These are phyloP conservation scores for Dendroctonus valens DNA, from an alignment of 1,140 invertebrate species.

Conservation along the genomic window DNA sequence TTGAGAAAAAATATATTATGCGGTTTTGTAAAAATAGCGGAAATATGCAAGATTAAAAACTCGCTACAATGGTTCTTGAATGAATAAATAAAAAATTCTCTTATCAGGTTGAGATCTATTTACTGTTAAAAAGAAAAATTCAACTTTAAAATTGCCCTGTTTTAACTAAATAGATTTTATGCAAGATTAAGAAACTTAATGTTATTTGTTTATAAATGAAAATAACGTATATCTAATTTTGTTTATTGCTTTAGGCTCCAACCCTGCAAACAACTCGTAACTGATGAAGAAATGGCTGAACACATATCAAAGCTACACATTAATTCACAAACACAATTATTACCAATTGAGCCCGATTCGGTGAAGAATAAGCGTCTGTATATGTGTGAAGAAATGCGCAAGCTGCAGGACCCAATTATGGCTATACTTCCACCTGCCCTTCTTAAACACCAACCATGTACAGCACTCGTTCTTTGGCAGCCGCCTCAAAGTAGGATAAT, in stretches of 20 bases:
- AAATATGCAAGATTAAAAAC: too few relatives aligned
- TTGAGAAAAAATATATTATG: too few relatives aligned
- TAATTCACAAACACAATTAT: slow-evolving; percentile 49
- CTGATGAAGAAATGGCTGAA: slow-evolving; percentile 77
- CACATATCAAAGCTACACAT: slow-evolving; percentile 72
- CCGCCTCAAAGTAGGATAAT: slow-evolving; percentile 51
- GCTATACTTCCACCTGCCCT: slow-evolving; percentile 54
- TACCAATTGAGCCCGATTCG: slow-evolving; percentile 40
- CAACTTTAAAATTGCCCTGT: too few relatives aligned
- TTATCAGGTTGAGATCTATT: too few relatives aligned
- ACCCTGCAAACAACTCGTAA: slow-evolving; percentile 72
- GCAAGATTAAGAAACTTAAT: too few relatives aligned
- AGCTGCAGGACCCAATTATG: slow-evolving; percentile 61
- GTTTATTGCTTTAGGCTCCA: slow-evolving; percentile 37
- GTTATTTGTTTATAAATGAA: too few relatives aligned
- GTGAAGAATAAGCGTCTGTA: slow-evolving; percentile 43
- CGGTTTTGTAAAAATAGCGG: too few relatives aligned
- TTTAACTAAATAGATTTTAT: too few relatives aligned
- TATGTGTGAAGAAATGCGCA: slow-evolving; percentile 68
- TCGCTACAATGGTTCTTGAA: too few relatives aligned
- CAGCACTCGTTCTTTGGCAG: slow-evolving; percentile 75
- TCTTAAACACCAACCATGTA: slow-evolving; percentile 65
- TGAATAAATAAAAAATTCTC: too few relatives aligned
- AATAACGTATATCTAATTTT: slow-evolving; percentile 1
- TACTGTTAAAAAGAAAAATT: too few relatives aligned